phyloP scores from a whole-genome alignment of 2,113 vertebrate genomes.

The Hippocampus guttulatus region DNA sequence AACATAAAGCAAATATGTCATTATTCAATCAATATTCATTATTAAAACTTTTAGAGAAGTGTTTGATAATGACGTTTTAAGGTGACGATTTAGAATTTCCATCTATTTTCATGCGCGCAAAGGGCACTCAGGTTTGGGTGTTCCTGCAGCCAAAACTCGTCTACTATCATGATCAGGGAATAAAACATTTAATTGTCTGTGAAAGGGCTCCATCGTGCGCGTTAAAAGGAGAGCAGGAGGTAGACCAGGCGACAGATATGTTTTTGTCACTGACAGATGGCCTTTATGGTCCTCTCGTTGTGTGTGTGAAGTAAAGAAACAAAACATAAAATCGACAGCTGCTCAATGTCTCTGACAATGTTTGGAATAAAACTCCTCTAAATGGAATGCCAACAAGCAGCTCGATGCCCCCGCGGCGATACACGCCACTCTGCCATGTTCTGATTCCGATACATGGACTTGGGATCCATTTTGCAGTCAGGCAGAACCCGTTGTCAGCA shows the following conservation, averaged over 20 bases:
- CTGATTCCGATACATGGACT: constrained; percentile 38
- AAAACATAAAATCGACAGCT: constrained; percentile 51
- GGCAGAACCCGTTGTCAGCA: constrained; percentile 44
- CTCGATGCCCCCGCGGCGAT: background rate
- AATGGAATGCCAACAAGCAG: constrained; percentile 25
- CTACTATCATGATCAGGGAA: too few relatives aligned
- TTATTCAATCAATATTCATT: background rate
- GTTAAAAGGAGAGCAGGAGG: background rate
- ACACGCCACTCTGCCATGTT: background rate
- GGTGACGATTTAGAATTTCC: background rate
- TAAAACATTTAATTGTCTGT: background rate
- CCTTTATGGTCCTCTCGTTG: constrained; percentile 39
- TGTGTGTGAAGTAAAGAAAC: constrained; percentile 38
- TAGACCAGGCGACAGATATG: constrained; percentile 1
- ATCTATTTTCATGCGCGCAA: background rate
- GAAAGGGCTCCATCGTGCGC: background rate
- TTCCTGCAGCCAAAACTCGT: background rate
- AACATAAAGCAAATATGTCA: background rate
- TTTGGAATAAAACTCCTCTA: constrained; percentile 31
- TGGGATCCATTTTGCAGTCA: constrained; percentile 20
- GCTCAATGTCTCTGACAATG: constrained; percentile 44
- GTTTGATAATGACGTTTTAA: background rate
- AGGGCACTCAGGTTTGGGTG: background rate
- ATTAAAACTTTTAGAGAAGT: background rate
- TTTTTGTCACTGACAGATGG: constrained; percentile 32